Evolutionary conservation across 2,113 vertebrate species (phyloP), one percentile per base, ranked within the genome.

Genomic region (Columbina picui): DNA sequence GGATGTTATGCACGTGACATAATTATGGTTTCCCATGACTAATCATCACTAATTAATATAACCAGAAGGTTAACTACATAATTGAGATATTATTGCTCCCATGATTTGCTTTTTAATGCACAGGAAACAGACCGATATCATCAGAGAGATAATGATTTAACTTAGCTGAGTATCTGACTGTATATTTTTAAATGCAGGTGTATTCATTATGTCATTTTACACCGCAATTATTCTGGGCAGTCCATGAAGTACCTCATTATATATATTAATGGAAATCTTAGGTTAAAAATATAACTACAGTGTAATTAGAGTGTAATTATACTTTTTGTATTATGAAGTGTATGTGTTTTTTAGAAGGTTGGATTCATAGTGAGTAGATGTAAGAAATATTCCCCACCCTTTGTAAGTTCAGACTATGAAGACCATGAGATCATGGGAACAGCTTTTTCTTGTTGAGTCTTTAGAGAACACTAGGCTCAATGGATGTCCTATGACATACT

Each of bases 31-130:
- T 96, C 77, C 79, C 56, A 73, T 64, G 73, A 77, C 92, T 94
- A 95, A 96, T 97, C 90, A 95, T 97, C 60, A 34, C 76, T 96
- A 96, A 96, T 96, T 97, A 92, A 93, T 93, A 92, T 61, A 96
- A 94, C 88, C 90, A 95, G 94, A 96, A 96, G 85, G 96, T 96
- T 97, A 96, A 97, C 85, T 94, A 84, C 68, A 90, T 93, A 94
- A 96, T 76, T 95, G 83, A 90, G 88, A 70, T 86, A 87, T 95
- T 94, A 91, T 96, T 94, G 76, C 85, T 93, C 83, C 76, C 93
- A 75, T 75, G 83, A 93, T 93, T 87, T 96, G 56, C 41, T 81
- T 95, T 96, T 87, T 93, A 95, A 94, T 82, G 60, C 88, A 84
- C 73, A 94, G 47, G 78, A 94, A 90, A 64, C 83, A 95, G 53